A percentile compares a stretch with the other conserved stretches of the same genome.
Evolutionary conservation across 2,113 vertebrate species (phyloP).

Genomic region (Aleadryas rufinucha): DNA sequence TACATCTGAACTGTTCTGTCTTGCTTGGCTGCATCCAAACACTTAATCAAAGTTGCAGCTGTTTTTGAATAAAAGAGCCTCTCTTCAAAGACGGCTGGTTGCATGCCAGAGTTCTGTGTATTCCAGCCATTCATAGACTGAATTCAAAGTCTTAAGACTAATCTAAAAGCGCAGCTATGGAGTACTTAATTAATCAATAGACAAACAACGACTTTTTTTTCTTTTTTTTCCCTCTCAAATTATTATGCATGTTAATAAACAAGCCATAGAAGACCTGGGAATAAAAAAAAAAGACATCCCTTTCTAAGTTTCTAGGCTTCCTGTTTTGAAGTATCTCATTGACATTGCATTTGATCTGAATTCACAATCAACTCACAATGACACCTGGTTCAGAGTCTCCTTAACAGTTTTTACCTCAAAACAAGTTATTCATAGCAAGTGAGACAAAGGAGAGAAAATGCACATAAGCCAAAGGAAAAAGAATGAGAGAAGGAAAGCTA

Average conservation of each 20-base stretch:
- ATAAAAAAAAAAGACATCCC: not conserved
- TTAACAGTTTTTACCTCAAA: not conserved
- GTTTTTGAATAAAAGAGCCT: not conserved
- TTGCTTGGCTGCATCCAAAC: not conserved
- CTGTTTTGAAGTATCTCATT: not conserved
- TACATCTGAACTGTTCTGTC: not conserved
- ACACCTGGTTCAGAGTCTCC: not conserved
- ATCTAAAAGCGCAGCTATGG: not conserved
- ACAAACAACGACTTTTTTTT: not conserved
- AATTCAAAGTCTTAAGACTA: not conserved
- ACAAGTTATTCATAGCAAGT: not conserved
- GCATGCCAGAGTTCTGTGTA: not conserved
- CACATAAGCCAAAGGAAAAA: not conserved
- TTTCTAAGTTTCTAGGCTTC: not conserved
- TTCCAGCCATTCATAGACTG: not conserved
- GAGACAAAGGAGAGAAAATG: not conserved
- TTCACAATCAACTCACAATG: not conserved
- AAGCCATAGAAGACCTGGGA: not conserved
- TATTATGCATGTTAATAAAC: not conserved
- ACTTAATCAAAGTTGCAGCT: not conserved
- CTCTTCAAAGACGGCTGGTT: not conserved
- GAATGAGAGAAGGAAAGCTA: not conserved
- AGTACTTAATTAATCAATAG: not conserved
- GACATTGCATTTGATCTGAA: not conserved
- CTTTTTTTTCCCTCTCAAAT: accelerated